Conservation (phyloP, 2,888 invertebrate genomes). For the Drosophila setosimentum region DNA sequence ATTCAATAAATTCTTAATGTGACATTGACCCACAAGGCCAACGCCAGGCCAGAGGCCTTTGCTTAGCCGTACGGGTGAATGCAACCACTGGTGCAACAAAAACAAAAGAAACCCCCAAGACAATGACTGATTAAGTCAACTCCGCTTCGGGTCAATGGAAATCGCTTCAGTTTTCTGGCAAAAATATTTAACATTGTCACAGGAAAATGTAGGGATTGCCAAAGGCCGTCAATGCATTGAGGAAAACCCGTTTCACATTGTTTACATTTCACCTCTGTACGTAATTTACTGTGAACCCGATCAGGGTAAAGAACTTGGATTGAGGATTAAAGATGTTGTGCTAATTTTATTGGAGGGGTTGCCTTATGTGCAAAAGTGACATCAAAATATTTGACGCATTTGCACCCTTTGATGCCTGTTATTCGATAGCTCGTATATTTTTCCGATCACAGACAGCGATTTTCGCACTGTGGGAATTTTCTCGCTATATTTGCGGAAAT, state of each 20-base stretch:
- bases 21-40: slow-evolving; percentile 68
- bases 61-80: slow-evolving; percentile 63
- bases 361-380: slow-evolving; percentile 50
- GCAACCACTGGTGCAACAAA: slow-evolving; percentile 63
- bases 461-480: slow-evolving; percentile 75
- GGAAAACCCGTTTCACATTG: slow-evolving; percentile 59
- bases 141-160: slow-evolving; percentile 69
- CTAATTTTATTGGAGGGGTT: slow-evolving; percentile 17
- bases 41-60: slow-evolving; percentile 36
- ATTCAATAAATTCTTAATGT: slow-evolving; percentile 71
- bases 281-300: slow-evolving; percentile 83
- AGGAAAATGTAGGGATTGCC: slow-evolving; percentile 74
- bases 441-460: slow-evolving; percentile 51
- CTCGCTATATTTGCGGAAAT: slow-evolving; percentile 51
- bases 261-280: slow-evolving; percentile 82
- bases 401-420: slow-evolving; percentile 82
- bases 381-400: not conserved
- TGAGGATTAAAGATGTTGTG: slow-evolving; percentile 39
- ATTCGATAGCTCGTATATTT: slow-evolving; percentile 82
- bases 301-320: slow-evolving; percentile 17
- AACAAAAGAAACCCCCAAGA: slow-evolving; percentile 35
- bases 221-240: slow-evolving; percentile 36
- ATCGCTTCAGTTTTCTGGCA: slow-evolving; percentile 76
- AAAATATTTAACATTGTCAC: slow-evolving; percentile 72
- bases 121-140: slow-evolving; percentile 67